Evolutionary conservation across 2,113 vertebrate species (phyloP).

Genomic region (Atherinomorus stipes): DNA sequence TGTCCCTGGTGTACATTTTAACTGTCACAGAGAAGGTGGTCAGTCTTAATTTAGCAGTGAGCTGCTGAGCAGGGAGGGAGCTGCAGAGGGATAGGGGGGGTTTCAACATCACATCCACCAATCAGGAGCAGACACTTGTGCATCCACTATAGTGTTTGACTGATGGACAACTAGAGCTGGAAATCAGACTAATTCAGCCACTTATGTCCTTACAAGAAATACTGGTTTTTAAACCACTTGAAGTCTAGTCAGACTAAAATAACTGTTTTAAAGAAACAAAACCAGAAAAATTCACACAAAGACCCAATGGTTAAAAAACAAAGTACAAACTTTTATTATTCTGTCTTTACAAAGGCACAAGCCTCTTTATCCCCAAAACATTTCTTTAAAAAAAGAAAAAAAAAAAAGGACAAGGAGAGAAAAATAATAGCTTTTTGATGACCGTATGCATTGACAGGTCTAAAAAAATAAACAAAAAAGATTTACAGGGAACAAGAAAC

Average conservation of each 20-base stretch:
- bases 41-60: conserved; percentile 63
- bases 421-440: conserved; percentile 91
- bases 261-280: not conserved
- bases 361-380: conserved; percentile 89
- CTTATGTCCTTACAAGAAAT: not conserved
- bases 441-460: conserved; percentile 85
- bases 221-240: not conserved
- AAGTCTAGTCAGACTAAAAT: not conserved
- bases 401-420: conserved; percentile 82
- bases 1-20: conserved; percentile 23
- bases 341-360: conserved; percentile 99
- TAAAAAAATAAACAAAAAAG: conserved; percentile 79
- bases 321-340: conserved; percentile 99
- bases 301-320: conserved; percentile 80
- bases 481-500: conserved; percentile 25
- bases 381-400: conserved; percentile 85
- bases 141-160: conserved; percentile 15
- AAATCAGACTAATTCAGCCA: conserved; percentile 10
- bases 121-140: conserved; percentile 66
- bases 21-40: conserved; percentile 33
- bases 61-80: conserved; percentile 21
- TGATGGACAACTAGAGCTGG: conserved; percentile 17
- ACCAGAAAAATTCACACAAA: conserved; percentile 21
- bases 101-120: conserved; percentile 46
- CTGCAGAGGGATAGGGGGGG: not conserved